Evolutionary conservation across 2,888 invertebrate genomes (phyloP), one percentile per base, ranked within the genome.

Genomic region (Hermodice carunculata): DNA sequence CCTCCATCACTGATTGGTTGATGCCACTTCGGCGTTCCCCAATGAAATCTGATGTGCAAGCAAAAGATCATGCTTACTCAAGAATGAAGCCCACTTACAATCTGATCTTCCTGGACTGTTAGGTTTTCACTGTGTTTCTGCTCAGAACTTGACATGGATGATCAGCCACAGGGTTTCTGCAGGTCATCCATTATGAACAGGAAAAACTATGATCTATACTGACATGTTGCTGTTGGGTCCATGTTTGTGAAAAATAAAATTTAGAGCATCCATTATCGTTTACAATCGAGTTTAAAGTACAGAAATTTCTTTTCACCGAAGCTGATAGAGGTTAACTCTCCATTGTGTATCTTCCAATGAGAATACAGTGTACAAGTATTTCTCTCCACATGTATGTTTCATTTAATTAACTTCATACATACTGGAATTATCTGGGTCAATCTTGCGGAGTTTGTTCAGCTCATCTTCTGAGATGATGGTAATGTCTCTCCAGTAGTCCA

Each of bases 401-500:
- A 37, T 37, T 37, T 37, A 8, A 37, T 14, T 37, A 14, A 37
- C 14, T 8, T 22, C n/a, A 29, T 29, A 17, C 48, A 46, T 64
- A 79, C 79, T 80, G 74, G 69, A 71, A 53, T 71, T 74, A 52
- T 34, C 76, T 5, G 77, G 76, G 74, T 93, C 91, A 49, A 92
- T 85, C 80, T 94, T 93, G 37, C 92, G 89, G 78, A 96, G 88
- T 87, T 95, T 96, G 80, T 92, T 91, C 4, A 84, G 88, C 86
- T 98, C 97, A 86, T 97, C 97, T 85, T 94, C 91, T 3, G 95
- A 96, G 73, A 98, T 96, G 40, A 95, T 94, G 60, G 94, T 94
- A 80, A 98, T 95, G 85, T 98, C 98, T 79, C 92, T 91, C 98
- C 98, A 98, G 87, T 96, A 98, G 81, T 93, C 91, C 56, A 91